phyloP scores from a whole-genome alignment of 2,797 vertebrate species.

The Parauchenoglanis punctatus region DNA sequence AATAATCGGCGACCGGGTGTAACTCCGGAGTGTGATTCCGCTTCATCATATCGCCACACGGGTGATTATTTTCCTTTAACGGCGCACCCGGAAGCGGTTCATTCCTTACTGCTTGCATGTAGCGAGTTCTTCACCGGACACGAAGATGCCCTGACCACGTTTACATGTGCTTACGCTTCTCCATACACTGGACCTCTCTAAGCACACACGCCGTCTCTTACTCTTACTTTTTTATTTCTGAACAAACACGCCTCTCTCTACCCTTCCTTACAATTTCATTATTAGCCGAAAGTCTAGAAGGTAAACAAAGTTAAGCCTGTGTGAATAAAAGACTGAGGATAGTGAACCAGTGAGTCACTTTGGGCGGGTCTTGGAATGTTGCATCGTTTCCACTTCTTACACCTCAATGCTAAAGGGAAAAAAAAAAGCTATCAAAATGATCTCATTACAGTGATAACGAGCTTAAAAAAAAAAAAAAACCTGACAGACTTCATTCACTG shows the following conservation, averaged over 20 bases:
- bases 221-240: not conserved
- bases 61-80: not conserved
- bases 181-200: not conserved
- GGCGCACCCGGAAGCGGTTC: not conserved
- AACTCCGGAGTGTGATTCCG: not conserved
- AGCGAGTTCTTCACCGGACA: not conserved
- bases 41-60: no score
- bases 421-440: not conserved
- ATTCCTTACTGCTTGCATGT: not conserved
- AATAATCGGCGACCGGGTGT: not conserved
- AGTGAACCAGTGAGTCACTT: not conserved
- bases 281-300: constrained; percentile 56
- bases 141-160: not conserved
- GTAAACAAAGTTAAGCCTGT: constrained; percentile 13
- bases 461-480: not conserved
- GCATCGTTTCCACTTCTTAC: constrained; percentile 1
- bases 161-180: not conserved
- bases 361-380: constrained; percentile 17
- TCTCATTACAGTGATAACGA: not conserved
- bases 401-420: not conserved
- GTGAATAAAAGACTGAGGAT: constrained; percentile 15
- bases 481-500: not conserved
- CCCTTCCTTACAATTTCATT: constrained; percentile 68
- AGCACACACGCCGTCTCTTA: not conserved
- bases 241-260: not conserved